Base-by-base conservation (phyloP, 2,888 invertebrate species). In the Xestia xanthographa region DNA sequence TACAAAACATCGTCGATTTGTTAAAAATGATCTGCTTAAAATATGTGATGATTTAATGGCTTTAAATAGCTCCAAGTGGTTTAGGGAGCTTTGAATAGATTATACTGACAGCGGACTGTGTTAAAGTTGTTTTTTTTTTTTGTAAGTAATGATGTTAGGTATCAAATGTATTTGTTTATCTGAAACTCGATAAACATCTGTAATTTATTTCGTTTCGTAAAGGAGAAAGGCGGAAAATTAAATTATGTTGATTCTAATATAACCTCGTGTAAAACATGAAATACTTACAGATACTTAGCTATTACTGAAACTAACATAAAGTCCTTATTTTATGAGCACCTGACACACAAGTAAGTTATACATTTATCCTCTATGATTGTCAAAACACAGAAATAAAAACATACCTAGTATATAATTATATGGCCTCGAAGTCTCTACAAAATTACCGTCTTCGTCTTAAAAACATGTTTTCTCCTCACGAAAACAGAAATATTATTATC, bases 1-100 rank as follows among this genome's bases (percentile, higher is more conserved):
- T 45, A 70, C 48, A 53, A 65, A 76, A 76, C 45, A 65, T 78
- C 43, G 41, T 74, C 56, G 6, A 71, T 73, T 78, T 79, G 63
- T 78, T 68, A 60, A 22, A 60, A 53, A 63, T 62, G 11, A 83
- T 73, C 56, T 58, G 45, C 22, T 67, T 77, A 60, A 80, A 71
- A 68, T 66, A 63, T 67, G 22, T 48, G 41, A 68, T 72, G 73
- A 80, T 84, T 65, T 71, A 82, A 58, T 58, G 20, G 65, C 26
- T 85, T 66, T 75, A 66, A 74, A 82, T 74, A 74, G 66, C 20
- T 70, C 34, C 56, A 73, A 75, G 43, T 75, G 43, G 62, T 72
- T 84, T 72, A 82, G 12, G 73, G 48, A 22, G 72, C 48, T 77
- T 67, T 62, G 41, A 68, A 80, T 86, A 73, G 62, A 79, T 75